phyloP scores from a whole-genome alignment of 2,888 invertebrate genomes.

The Byasa hedistus region DNA sequence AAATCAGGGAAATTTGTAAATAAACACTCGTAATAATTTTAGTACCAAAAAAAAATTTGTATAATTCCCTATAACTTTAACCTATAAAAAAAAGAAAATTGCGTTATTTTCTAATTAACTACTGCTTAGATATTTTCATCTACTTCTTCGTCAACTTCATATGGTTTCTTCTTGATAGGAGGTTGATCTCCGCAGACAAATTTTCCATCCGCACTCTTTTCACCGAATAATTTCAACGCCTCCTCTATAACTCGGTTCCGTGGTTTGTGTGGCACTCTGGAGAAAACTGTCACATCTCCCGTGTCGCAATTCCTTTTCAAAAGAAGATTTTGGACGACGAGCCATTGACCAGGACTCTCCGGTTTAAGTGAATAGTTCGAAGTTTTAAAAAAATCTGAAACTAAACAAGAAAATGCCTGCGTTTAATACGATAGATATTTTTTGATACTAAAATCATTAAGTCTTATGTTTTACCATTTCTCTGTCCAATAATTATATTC shows the following conservation, averaged over 20 bases:
- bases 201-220: conserved; percentile 13
- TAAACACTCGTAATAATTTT: too few species aligned
- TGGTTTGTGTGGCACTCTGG: conserved; percentile 30
- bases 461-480: conserved; percentile 19
- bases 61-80: too few species aligned
- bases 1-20: too few species aligned
- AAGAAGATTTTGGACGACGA: conserved; percentile 30
- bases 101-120: not conserved
- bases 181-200: conserved; percentile 28
- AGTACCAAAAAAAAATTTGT: too few species aligned
- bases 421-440: not conserved
- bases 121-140: conserved; percentile 7
- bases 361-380: conserved; percentile 11
- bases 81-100: not conserved
- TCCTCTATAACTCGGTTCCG: conserved; percentile 19
- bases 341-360: conserved; percentile 32
- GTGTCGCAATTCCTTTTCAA: conserved; percentile 29
- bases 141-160: conserved; percentile 15
- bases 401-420: not conserved
- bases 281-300: conserved; percentile 30
- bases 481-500: conserved; percentile 43
- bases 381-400: conserved; percentile 12
- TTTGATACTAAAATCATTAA: not conserved
- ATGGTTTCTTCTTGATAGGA: conserved; percentile 21
- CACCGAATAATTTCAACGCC: conserved; percentile 20